phyloP scores from a whole-genome alignment of 2,113 vertebrate genomes.

The Bothrops jararaca region DNA sequence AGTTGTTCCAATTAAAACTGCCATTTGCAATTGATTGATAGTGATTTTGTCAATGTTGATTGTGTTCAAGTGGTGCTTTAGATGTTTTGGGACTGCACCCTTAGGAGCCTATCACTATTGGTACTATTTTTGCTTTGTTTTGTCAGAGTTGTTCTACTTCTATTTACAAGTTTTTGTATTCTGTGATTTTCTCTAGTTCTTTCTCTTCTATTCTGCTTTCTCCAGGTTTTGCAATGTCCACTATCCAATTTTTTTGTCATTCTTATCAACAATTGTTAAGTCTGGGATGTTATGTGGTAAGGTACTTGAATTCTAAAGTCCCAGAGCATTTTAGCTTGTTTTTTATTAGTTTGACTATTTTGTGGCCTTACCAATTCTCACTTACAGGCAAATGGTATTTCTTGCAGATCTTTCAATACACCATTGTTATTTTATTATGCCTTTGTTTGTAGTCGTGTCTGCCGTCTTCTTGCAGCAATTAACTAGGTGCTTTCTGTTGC shows the following conservation, averaged over 20 bases:
- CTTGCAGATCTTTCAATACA: neutral
- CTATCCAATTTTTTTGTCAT: neutral
- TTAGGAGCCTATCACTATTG: neutral
- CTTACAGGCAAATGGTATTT: neutral
- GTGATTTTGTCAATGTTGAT: neutral
- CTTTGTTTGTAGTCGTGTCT: neutral
- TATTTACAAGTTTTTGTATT: neutral
- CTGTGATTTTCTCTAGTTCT: too few relatives aligned
- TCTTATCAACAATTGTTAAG: neutral
- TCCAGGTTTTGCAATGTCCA: too few relatives aligned
- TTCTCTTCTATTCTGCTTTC: too few relatives aligned
- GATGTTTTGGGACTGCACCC: neutral
- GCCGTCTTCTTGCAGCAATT: neutral
- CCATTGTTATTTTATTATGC: neutral
- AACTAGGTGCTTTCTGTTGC: neutral
- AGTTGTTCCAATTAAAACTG: neutral
- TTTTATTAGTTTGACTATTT: neutral
- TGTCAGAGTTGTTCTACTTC: neutral
- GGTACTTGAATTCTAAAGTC: neutral
- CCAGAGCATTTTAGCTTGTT: neutral
- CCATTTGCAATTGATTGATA: neutral
- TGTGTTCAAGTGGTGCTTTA: neutral
- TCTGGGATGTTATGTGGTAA: neutral
- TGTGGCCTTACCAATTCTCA: neutral
- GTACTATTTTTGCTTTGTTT: neutral